These are phyloP conservation scores for Manis javanica DNA, from an alignment of 2,797 vertebrate genomes.

Conservation along the genomic window DNA sequence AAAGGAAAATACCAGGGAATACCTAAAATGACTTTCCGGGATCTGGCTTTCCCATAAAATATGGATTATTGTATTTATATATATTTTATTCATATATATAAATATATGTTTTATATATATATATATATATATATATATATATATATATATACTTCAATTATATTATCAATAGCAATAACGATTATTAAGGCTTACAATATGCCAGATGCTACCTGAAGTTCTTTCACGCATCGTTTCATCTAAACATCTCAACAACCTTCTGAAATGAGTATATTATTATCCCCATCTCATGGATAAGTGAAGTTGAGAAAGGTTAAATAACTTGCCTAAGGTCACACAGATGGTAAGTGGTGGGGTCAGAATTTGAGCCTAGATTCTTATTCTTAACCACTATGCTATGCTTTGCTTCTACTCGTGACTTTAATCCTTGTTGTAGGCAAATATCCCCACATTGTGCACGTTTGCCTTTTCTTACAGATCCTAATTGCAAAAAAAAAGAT, in stretches of 20 bases:
- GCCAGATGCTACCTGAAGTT: neutral
- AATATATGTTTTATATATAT: too few relatives aligned
- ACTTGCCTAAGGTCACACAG: neutral
- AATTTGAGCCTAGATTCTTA: neutral
- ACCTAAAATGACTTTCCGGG: neutral
- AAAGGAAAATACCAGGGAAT: neutral
- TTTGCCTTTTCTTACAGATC: neutral
- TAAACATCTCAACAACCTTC: neutral
- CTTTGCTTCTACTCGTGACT: neutral
- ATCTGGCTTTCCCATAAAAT: constrained; percentile 35
- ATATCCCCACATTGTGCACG: neutral
- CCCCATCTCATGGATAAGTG: neutral
- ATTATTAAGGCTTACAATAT: neutral
- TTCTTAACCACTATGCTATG: neutral
- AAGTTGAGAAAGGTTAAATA: neutral
- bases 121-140: too few relatives aligned
- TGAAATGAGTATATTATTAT: neutral
- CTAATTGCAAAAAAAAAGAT: neutral
- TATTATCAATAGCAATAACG: neutral
- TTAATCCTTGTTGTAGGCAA: neutral
- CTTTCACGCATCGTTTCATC: neutral
- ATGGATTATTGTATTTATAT: neutral
- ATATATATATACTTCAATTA: neutral
- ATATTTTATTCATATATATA: too few relatives aligned
- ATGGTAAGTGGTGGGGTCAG: neutral